Evolutionary conservation across 2,797 vertebrate species (phyloP), one percentile per base, ranked within the genome.

Genomic region (Danio jaintianensis): DNA sequence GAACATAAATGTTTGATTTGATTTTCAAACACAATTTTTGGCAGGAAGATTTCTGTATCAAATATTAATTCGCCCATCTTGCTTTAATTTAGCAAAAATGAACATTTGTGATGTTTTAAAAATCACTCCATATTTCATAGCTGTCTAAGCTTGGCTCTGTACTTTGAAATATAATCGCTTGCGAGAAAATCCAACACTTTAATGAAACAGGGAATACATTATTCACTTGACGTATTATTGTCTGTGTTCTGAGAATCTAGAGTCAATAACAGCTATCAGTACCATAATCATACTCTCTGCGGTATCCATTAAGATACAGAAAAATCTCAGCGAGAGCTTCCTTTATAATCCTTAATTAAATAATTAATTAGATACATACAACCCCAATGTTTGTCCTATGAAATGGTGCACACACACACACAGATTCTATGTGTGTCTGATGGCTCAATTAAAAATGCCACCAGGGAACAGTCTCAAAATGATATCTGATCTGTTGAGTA

Each of bases 81-180:
- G 12, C 18, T 84, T 70, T 79, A 61, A 48, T 72, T 61, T 20
- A 1, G 12, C n/a, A 29, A 48, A 76, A 76, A 52, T 42, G 62
- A 43, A 59, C 1, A 53, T 70, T 70, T 70, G 3, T 29, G 42
- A 58, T 70, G 20, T 78, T 64, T 53, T 12, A 29, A 22, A 70
- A 68, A 29, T 70, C 63, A 58, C 58, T 72, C 64, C 48, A 62
- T 76, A 67, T 72, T 82, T 79, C 72, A 80, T 68, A 53, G 79
- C 56, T 68, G 20, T 36, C 58, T 42, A 66, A 40, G 43, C 64
- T 56, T 62, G 59, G 9, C 48, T 43, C 52, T n/a, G 38, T 66
- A 75, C 48, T n/a, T 9, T 61, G 43, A 16, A 29, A 16, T 29
- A 38, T 67, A 73, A 80, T 55, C 50, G 45, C 61, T 61, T 42